These are phyloP conservation scores for Australoheros facetus DNA, from an alignment of 2,797 vertebrate species.

Conservation along the genomic window DNA sequence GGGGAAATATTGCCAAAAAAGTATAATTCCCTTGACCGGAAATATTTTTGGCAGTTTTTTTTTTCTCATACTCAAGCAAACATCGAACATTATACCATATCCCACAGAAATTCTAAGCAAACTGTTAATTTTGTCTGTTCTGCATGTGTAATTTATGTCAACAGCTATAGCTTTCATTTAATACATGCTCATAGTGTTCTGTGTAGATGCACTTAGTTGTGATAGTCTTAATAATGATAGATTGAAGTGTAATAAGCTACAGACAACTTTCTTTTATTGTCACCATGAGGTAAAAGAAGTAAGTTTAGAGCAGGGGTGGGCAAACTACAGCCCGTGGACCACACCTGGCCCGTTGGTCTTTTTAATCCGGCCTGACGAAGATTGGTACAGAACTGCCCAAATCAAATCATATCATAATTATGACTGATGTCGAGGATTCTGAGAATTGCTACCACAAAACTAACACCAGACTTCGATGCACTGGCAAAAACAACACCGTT, in stretches of 20 bases:
- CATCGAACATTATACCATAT: not conserved
- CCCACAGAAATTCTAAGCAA: not conserved
- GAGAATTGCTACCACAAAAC: no score
- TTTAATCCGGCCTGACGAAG: no score
- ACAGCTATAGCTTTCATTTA: not conserved
- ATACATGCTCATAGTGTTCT: not conserved
- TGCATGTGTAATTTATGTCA: not conserved
- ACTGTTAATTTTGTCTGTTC: not conserved
- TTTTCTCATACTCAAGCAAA: not conserved
- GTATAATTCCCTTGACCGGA: not conserved
- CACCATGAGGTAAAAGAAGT: not conserved
- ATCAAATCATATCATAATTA: no score
- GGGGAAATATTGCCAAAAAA: not conserved
- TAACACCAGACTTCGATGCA: no score
- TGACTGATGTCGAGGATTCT: no score
- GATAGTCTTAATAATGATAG: not conserved
- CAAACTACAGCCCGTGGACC: no score
- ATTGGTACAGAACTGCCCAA: no score
- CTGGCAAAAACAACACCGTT: no score
- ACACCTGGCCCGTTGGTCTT: no score
- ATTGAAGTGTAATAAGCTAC: not conserved
- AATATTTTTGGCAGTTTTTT: not conserved
- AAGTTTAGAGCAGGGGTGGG: not conserved
- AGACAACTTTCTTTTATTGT: not conserved
- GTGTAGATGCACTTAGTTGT: not conserved